Conservation (phyloP, 2,888 invertebrate species). For the Andrena praecox region DNA sequence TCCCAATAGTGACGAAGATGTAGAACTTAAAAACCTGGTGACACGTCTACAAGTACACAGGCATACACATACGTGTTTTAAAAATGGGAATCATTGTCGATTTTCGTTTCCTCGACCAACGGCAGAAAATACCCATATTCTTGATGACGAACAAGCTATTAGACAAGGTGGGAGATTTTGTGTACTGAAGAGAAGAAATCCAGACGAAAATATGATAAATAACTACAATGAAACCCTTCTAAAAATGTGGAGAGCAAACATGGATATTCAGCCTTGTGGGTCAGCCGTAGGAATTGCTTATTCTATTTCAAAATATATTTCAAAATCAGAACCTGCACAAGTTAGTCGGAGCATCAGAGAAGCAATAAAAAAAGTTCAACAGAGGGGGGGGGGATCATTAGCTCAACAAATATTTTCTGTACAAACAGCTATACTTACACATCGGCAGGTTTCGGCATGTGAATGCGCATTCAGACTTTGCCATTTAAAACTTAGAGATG, state of each 20-base stretch:
- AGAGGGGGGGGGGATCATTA: not conserved
- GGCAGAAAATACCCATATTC: not conserved
- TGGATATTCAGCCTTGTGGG: slow-evolving; percentile 6
- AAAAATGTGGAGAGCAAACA: not conserved
- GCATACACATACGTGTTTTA: not conserved
- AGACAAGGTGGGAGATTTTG: not conserved
- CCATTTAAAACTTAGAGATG: not conserved
- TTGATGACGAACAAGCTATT: not conserved
- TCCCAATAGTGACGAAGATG: not conserved
- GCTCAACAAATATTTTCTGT: not conserved
- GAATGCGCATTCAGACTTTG: not conserved
- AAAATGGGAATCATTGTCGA: not conserved
- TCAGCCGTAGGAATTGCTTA: not conserved
- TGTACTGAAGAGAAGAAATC: not conserved
- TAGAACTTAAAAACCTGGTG: not conserved
- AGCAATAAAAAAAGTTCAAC: not conserved
- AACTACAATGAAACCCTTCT: not conserved
- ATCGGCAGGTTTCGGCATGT: not conserved
- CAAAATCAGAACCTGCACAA: not conserved
- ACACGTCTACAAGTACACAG: not conserved
- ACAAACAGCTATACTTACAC: not conserved
- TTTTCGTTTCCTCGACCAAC: not conserved
- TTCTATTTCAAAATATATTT: not conserved
- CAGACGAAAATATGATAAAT: not conserved
- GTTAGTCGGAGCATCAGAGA: not conserved